Conservation (phyloP, 2,888 invertebrate species). For the Colletes collaris region DNA sequence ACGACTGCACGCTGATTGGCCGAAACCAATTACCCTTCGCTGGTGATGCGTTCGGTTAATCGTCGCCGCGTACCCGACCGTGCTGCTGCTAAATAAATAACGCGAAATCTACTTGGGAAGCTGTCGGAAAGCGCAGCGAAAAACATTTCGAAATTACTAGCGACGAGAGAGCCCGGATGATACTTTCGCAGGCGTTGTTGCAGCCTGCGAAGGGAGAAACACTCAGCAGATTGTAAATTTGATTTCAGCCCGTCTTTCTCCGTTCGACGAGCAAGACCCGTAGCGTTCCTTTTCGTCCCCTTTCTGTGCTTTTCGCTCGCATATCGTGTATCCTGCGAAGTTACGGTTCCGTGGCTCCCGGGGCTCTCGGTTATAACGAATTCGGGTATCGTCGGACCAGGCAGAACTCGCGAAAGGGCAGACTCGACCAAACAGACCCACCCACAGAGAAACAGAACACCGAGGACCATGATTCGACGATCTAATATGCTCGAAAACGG, state of each 20-base stretch:
- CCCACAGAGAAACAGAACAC: constrained; percentile 10
- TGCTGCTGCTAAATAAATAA: constrained; percentile 52
- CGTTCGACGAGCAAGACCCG: constrained; percentile 13
- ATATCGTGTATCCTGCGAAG: constrained; percentile 58
- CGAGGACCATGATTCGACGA: constrained; percentile 42
- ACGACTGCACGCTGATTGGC: constrained; percentile 53
- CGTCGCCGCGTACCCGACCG: constrained; percentile 16
- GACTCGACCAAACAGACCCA: constrained; percentile 16
- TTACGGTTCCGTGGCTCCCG: constrained; percentile 66
- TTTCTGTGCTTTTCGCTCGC: constrained; percentile 31
- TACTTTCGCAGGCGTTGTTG: neutral
- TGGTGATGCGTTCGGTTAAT: constrained; percentile 38
- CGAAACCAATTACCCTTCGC: constrained; percentile 56
- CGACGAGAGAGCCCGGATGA: too few species aligned
- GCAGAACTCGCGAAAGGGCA: constrained; percentile 28
- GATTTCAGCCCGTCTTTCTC: constrained; percentile 61
- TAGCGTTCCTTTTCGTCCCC: constrained; percentile 14
- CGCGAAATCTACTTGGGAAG: constrained; percentile 46
- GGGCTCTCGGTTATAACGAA: constrained; percentile 64
- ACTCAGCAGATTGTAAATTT: constrained; percentile 66
- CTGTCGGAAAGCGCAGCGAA: constrained; percentile 16
- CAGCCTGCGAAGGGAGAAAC: constrained; percentile 42
- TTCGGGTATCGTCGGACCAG: constrained; percentile 61
- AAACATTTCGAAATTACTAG: constrained; percentile 51
- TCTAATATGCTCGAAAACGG: constrained; percentile 55